phyloP scores from a whole-genome alignment of 2,797 vertebrate species.

The Fistularia commersonii region DNA sequence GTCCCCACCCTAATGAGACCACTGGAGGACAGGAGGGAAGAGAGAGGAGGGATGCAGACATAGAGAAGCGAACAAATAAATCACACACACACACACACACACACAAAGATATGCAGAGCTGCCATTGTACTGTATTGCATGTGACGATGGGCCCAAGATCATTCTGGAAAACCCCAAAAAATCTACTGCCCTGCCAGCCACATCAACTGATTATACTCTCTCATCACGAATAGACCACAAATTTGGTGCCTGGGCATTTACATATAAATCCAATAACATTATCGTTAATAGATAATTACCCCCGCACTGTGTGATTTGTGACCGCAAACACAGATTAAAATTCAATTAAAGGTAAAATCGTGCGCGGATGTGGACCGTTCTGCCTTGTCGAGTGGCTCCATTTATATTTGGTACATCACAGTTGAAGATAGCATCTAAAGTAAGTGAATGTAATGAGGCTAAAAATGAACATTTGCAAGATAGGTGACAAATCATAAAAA shows the following conservation, averaged over 20 bases:
- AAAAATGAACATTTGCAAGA: conserved; percentile 13
- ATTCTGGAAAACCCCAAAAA: conserved; percentile 42
- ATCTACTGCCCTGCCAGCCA: conserved; percentile 36
- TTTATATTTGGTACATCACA: conserved; percentile 55
- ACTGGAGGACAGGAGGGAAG: conserved; percentile 58
- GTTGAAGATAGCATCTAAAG: conserved; percentile 46
- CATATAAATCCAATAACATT: conserved; percentile 72
- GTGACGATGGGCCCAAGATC: conserved; percentile 29
- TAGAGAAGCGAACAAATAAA: conserved; percentile 56
- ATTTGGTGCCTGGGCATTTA: conserved; percentile 62
- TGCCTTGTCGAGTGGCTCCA: conserved; percentile 60
- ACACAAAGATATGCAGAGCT: conserved; percentile 44
- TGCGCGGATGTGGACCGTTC: conserved; percentile 43
- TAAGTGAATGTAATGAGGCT: neutral
- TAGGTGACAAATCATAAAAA: conserved; percentile 16
- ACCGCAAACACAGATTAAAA: conserved; percentile 74
- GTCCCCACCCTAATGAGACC: conserved; percentile 76
- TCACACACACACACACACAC: conserved; percentile 26
- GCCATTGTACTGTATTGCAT: conserved; percentile 55
- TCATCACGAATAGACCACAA: conserved; percentile 38
- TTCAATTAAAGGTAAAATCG: conserved; percentile 71
- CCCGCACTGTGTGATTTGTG: conserved; percentile 63
- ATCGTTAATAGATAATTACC: conserved; percentile 74
- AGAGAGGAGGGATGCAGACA: conserved; percentile 49
- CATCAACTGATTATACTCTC: conserved; percentile 48